phyloP scores from a whole-genome alignment of 2,113 vertebrate genomes.

The Grammomys surdaster region DNA sequence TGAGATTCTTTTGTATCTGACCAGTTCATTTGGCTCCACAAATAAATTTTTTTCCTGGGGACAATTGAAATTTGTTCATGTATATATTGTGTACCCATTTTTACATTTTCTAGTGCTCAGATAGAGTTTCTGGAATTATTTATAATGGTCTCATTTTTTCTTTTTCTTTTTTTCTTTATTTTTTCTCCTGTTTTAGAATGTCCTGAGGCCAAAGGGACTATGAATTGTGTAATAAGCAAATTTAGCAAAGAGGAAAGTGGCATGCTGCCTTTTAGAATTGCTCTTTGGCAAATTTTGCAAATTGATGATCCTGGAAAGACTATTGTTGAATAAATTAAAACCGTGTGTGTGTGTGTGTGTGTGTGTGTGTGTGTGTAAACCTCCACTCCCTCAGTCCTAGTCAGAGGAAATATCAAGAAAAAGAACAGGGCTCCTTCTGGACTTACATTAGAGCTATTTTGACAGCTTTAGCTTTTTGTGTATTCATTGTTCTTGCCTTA shows the following conservation, averaged over 20 bases:
- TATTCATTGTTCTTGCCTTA: conserved; percentile 42
- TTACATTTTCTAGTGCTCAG: neutral
- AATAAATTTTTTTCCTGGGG: neutral
- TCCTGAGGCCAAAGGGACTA: neutral
- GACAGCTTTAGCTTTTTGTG: conserved; percentile 60
- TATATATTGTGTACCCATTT: neutral
- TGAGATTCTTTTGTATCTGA: fast-evolving
- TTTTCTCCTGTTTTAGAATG: neutral
- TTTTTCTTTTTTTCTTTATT: neutral
- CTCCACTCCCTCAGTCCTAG: neutral
- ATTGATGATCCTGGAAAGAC: conserved; percentile 64
- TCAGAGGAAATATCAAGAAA: conserved; percentile 23
- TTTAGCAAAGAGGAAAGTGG: conserved; percentile 56
- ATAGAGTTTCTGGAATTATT: neutral
- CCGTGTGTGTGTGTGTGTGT: neutral
- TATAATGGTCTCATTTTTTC: neutral
- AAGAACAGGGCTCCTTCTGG: neutral
- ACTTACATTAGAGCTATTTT: conserved; percentile 57
- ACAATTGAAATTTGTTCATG: neutral
- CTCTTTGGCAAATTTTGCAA: conserved; percentile 64
- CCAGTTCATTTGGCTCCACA: neutral
- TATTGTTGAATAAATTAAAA: conserved; percentile 60
- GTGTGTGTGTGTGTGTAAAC: too few relatives aligned
- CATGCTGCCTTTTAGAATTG: conserved; percentile 41
- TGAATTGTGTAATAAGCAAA: conserved; percentile 23